Conservation (phyloP, 2,113 vertebrate genomes). For the Heterotis niloticus region DNA sequence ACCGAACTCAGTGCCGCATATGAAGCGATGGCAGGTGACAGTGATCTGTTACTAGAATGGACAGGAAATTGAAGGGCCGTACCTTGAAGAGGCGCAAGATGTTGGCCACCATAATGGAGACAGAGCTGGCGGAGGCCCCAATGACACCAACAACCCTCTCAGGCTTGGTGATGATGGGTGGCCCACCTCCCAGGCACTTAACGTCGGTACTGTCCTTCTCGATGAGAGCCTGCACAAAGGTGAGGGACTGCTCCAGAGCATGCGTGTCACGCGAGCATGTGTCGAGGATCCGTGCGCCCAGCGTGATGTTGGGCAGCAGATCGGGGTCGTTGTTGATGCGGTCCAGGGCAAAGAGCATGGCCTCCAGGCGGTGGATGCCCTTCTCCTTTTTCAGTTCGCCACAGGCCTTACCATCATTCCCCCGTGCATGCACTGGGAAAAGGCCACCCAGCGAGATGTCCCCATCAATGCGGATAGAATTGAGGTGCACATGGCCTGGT, state of each 20-base stretch:
- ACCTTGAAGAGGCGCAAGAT: constrained; percentile 96
- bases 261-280: constrained; percentile 94
- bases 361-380: constrained; percentile 90
- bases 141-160: constrained; percentile 91
- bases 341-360: constrained; percentile 92
- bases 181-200: constrained; percentile 83
- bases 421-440: constrained; percentile 86
- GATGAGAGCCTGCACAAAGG: constrained; percentile 91
- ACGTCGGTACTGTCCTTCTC: constrained; percentile 94
- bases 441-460: constrained; percentile 91
- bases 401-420: constrained; percentile 82
- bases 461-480: constrained; percentile 93
- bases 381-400: constrained; percentile 96
- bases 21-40: background rate
- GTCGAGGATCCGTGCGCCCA: constrained; percentile 91
- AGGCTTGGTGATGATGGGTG: constrained; percentile 91
- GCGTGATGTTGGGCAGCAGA: constrained; percentile 90
- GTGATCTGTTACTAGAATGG: constrained; percentile 4
- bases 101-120: constrained; percentile 98
- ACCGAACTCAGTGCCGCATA: too few species aligned
- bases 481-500: constrained; percentile 84
- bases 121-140: constrained; percentile 88
- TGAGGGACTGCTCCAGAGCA: constrained; percentile 92
- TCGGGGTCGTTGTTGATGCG: constrained; percentile 93
- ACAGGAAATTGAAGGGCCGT: constrained; percentile 23